These are phyloP conservation scores for Brachionus rotundiformis DNA, from an alignment of 1,140 invertebrate genomes.

Conservation along the genomic window DNA sequence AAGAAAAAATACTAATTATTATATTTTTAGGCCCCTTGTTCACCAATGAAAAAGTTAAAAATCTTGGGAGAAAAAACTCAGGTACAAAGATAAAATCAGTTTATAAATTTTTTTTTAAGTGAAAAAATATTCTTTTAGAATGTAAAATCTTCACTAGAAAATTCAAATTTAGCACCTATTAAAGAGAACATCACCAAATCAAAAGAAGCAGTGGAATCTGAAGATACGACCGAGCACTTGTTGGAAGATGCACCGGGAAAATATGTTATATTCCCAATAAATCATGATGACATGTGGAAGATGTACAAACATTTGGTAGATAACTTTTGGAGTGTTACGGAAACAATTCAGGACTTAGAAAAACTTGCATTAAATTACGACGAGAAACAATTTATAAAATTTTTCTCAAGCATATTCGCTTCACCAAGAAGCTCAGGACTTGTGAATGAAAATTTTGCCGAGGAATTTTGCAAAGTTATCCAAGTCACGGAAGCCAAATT, in stretches of 20 bases:
- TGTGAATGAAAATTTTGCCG: slow-evolving; percentile 52
- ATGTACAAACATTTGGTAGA: slow-evolving; percentile 50
- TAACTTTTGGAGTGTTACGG: slow-evolving; percentile 52
- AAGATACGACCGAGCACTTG: background rate
- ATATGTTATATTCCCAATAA: slow-evolving; percentile 52
- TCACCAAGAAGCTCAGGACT: slow-evolving; percentile 36
- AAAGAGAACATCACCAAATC: background rate
- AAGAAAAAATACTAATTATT: background rate
- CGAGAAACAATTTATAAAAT: slow-evolving; percentile 51
- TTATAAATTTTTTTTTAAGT: background rate
- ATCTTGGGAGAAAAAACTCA: slow-evolving; percentile 38
- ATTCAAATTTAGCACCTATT: slow-evolving; percentile 1
- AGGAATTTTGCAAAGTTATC: slow-evolving; percentile 43
- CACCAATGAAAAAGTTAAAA: slow-evolving; percentile 51
- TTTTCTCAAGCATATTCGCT: slow-evolving; percentile 44
- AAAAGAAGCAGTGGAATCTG: background rate
- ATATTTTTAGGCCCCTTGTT: slow-evolving; percentile 12
- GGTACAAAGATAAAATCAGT: background rate
- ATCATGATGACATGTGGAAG: slow-evolving; percentile 50
- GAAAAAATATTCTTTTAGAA: background rate
- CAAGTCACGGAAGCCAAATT: slow-evolving; percentile 51
- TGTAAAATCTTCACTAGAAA: background rate
- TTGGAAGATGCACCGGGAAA: slow-evolving; percentile 30
- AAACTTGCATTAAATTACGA: background rate
- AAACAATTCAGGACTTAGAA: slow-evolving; percentile 46